Conservation (phyloP, 2,888 invertebrate genomes). For the Heliconius sara region DNA sequence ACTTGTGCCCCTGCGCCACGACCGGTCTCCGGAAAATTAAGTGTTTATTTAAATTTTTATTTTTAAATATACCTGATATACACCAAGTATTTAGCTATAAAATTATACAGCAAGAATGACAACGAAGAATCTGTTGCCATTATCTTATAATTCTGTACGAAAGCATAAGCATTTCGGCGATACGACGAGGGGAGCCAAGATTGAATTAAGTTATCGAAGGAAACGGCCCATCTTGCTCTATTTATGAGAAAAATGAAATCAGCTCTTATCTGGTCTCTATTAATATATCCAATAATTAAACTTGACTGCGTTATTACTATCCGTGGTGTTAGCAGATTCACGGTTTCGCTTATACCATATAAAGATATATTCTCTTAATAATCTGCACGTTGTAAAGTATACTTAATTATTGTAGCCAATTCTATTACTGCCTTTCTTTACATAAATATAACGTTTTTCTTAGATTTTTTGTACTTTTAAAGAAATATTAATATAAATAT, state of each 20-base stretch:
- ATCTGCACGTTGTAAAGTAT: not conserved
- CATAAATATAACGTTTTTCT: not conserved
- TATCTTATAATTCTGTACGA: constrained; percentile 62
- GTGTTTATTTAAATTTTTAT: not conserved
- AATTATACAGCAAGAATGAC: constrained; percentile 43
- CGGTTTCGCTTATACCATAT: not conserved
- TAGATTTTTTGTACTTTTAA: too few species aligned
- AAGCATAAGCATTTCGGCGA: constrained; percentile 61
- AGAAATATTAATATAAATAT: too few species aligned
- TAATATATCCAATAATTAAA: constrained; percentile 78
- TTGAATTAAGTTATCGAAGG: constrained; percentile 79
- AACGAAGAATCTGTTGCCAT: constrained; percentile 55
- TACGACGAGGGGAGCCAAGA: constrained; percentile 75
- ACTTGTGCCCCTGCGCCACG: too few species aligned
- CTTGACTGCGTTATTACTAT: constrained; percentile 66
- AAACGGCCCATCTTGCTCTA: constrained; percentile 62
- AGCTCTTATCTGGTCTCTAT: constrained; percentile 72
- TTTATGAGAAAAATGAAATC: constrained; percentile 73
- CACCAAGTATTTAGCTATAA: constrained; percentile 35
- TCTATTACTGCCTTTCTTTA: not conserved
- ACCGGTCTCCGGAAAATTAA: too few species aligned
- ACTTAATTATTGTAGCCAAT: not conserved
- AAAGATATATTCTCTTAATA: not conserved
- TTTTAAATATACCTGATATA: not conserved
- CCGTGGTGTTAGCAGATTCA: constrained; percentile 55